A percentile compares a stretch with the other conserved stretches of the same genome.
phyloP scores from a whole-genome alignment of 1,140 invertebrate species.

The Bombus consobrinus region DNA sequence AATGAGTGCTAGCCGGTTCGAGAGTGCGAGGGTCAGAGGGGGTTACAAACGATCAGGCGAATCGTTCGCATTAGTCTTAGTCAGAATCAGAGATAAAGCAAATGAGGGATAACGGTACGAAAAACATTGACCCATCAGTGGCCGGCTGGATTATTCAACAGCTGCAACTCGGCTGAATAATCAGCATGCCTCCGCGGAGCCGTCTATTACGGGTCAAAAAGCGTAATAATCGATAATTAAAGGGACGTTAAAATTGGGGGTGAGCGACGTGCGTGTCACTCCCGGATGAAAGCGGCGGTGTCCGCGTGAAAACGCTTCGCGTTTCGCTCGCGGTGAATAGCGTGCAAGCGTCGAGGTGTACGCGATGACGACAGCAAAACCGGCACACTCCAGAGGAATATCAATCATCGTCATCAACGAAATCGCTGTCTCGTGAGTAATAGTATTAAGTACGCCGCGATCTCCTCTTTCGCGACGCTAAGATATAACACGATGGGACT shows the following conservation, averaged over 20 bases:
- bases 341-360: neutral
- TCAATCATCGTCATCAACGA: constrained; percentile 40
- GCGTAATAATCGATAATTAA: constrained; percentile 57
- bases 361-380: constrained; percentile 32
- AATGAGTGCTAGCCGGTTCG: constrained; percentile 57
- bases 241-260: constrained; percentile 37
- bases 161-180: constrained; percentile 60
- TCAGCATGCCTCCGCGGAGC: constrained; percentile 25
- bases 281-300: neutral
- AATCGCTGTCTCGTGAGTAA: constrained; percentile 39
- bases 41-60: constrained; percentile 77
- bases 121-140: constrained; percentile 63
- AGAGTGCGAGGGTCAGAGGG: constrained; percentile 54
- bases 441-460: constrained; percentile 29
- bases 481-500: neutral
- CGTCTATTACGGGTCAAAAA: constrained; percentile 51
- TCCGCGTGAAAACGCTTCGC: constrained; percentile 8
- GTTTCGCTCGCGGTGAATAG: neutral
- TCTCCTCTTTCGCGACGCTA: neutral
- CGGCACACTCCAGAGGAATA: neutral
- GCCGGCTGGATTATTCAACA: constrained; percentile 54
- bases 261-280: neutral
- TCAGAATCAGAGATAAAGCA: constrained; percentile 79
- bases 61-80: constrained; percentile 77
- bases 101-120: constrained; percentile 70